Evolutionary conservation across 2,888 invertebrate species (phyloP), one percentile per base, ranked within the genome.

Genomic region (Perdita meconis): DNA sequence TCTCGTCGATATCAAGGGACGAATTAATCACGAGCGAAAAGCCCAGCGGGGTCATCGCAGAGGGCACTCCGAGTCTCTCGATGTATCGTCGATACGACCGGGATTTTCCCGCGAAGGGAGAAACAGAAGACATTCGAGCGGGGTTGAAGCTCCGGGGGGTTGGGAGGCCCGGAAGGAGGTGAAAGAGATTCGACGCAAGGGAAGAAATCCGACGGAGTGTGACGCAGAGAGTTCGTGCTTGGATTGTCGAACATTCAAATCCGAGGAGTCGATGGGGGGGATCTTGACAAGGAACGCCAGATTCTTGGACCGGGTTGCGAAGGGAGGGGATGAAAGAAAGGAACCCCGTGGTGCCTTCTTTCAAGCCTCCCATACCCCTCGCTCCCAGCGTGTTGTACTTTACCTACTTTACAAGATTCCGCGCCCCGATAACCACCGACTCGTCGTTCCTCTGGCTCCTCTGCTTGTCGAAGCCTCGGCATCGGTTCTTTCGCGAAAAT

Each of bases 241-340:
- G 69, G 86, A 85, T 79, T 87, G 63, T 80, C 69, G 70, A 85
- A 66, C 78, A 85, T 89, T 87, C 83, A 86, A 86, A 88, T 87
- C 77, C 78, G 60, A 70, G 77, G 84, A 87, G 87, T 87, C 85
- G 85, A 87, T 80, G 81, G 51, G 44, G n/a, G 44, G 51, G 51
- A 82, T 80, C 74, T 64, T 72, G 80, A 63, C 57, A 53, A 53
- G 47, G 44, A 55, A 56, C 38, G 19, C 34, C 30, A 53, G 44
- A 66, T 83, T 44, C 63, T 22, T 61, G n/a, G 55, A 22, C 47
- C 19, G 38, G 30, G 10, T 6, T 44, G 4, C 1, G 8, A 8
- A 2, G 22, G 30, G 22, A 36, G 8, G 53, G 22, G 1, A 1
- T 4, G 59, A 42, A 24, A 24, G 1, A 36, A 12, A 8, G 24